Evolutionary conservation across 2,113 vertebrate genomes (phyloP).

Genomic region (Corythornis vintsioides): DNA sequence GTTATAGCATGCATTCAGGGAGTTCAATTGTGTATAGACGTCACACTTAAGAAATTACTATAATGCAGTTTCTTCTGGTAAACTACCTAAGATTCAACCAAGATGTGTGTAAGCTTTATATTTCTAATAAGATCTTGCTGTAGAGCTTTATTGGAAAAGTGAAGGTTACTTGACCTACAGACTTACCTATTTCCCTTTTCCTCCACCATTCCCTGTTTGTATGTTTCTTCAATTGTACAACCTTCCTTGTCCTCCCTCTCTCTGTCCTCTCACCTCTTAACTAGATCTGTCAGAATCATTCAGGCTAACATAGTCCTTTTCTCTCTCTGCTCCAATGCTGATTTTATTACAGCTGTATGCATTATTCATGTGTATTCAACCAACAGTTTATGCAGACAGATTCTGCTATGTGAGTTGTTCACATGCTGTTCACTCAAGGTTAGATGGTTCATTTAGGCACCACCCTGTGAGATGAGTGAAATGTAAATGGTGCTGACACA

Average conservation of each 20-base stretch:
- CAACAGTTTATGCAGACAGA: background rate
- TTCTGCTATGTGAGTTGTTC: background rate
- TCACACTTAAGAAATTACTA: background rate
- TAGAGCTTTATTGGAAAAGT: background rate
- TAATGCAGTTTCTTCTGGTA: background rate
- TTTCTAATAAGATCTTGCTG: background rate
- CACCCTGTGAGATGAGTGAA: background rate
- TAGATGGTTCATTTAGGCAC: background rate
- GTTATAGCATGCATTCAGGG: background rate
- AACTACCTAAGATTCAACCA: background rate
- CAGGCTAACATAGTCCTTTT: background rate
- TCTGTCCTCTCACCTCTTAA: background rate
- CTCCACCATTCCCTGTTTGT: background rate
- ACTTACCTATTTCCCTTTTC: background rate
- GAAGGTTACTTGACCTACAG: background rate
- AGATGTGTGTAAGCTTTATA: background rate
- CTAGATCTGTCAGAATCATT: background rate
- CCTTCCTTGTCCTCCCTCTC: background rate
- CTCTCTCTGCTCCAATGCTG: background rate
- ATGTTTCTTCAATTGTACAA: background rate
- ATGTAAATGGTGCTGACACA: background rate
- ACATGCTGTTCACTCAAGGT: background rate
- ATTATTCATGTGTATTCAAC: constrained; percentile 12
- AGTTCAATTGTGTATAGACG: background rate
- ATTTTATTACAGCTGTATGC: background rate